Evolutionary conservation across 1,140 invertebrate genomes (phyloP).

Genomic region (Condylostylus longicornis): DNA sequence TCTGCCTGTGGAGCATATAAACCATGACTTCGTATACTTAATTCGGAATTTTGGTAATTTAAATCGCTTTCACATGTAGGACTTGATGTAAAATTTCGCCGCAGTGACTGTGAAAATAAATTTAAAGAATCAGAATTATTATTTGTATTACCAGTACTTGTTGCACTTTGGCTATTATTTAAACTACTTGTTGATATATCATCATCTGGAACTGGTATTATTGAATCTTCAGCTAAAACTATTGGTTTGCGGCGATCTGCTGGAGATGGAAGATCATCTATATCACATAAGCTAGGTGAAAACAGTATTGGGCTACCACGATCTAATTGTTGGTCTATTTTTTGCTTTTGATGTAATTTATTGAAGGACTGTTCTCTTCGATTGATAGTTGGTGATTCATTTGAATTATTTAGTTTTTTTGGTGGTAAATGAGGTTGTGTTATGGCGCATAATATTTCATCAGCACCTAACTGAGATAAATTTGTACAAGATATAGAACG

Average conservation of each 20-base stretch:
- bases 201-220: constrained; percentile 24
- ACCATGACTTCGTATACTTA: constrained; percentile 42
- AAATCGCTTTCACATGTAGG: constrained; percentile 43
- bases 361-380: background rate
- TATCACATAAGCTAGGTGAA: constrained; percentile 7
- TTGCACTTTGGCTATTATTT: constrained; percentile 6
- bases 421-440: background rate
- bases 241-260: constrained; percentile 35
- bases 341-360: background rate
- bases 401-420: too few relatives aligned
- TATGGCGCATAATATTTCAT: background rate
- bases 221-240: constrained; percentile 25
- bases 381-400: background rate
- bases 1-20: constrained; percentile 40
- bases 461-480: background rate
- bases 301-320: constrained; percentile 5
- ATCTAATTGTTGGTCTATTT: background rate
- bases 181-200: constrained; percentile 9
- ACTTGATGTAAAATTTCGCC: constrained; percentile 30
- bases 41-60: constrained; percentile 45
- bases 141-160: constrained; percentile 29
- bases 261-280: constrained; percentile 10
- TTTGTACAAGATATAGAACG: constrained; percentile 7
- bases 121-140: constrained; percentile 16
- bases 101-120: constrained; percentile 10